Evolutionary conservation across 2,113 vertebrate species (phyloP).

Genomic region (Apaloderma vittatum): DNA sequence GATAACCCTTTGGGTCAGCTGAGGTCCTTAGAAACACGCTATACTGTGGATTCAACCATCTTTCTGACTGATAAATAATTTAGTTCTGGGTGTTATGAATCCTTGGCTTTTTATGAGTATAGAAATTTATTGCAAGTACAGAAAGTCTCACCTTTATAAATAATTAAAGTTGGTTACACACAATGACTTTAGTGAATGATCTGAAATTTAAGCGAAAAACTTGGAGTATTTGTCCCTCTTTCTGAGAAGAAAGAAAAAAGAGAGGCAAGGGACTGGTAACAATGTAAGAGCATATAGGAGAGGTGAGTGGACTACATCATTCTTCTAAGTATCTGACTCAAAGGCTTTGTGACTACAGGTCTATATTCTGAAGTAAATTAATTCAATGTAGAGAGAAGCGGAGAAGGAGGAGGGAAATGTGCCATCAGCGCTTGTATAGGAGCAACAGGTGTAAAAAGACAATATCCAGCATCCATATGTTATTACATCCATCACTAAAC

Average conservation of each 20-base stretch:
- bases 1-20: background rate
- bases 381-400: slow-evolving; percentile 8
- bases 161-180: slow-evolving; percentile 56
- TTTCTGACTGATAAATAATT: slow-evolving; percentile 47
- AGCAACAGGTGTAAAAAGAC: slow-evolving; percentile 50
- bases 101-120: slow-evolving; percentile 13
- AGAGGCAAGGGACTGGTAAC: background rate
- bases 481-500: slow-evolving; percentile 53
- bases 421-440: background rate
- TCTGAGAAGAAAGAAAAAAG: background rate
- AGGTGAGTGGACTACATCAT: background rate
- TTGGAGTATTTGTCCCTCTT: background rate
- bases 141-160: slow-evolving; percentile 62
- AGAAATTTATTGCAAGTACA: slow-evolving; percentile 51
- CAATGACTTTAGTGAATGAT: slow-evolving; percentile 4
- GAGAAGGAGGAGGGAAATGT: background rate
- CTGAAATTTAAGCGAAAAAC: slow-evolving; percentile 48
- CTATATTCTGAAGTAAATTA: slow-evolving; percentile 26
- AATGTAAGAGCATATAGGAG: background rate
- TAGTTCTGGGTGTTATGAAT: slow-evolving; percentile 5
- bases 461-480: slow-evolving; percentile 35
- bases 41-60: background rate
- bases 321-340: background rate
- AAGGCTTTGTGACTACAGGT: slow-evolving; percentile 24
- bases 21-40: background rate